Percentiles rank a stretch among this genome's conserved stretches.
Conservation (phyloP, 1,140 invertebrate species). For the Neodiprion fabricii region DNA sequence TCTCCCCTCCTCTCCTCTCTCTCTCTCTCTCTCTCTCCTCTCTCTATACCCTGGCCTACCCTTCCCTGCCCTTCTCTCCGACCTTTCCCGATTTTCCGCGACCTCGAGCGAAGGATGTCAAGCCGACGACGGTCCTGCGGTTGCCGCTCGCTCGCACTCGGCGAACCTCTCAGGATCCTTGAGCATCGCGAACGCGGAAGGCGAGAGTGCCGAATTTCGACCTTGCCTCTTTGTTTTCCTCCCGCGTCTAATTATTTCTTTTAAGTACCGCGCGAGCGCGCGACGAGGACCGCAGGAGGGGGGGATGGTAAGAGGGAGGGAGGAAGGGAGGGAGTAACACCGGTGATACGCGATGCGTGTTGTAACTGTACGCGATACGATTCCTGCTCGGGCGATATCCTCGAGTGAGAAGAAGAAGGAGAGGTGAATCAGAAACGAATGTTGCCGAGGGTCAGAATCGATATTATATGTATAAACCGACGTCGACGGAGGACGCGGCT, state of each 20-base stretch:
- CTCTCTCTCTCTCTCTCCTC: background rate
- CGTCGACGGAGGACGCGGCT: background rate
- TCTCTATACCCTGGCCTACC: conserved; percentile 26
- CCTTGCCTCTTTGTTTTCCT: conserved; percentile 9
- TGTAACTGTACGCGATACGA: background rate
- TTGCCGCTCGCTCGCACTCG: conserved; percentile 11
- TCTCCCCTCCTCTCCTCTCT: background rate
- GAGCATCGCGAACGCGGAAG: conserved; percentile 21
- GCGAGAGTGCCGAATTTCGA: conserved; percentile 23
- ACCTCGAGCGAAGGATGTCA: background rate
- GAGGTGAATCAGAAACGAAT: background rate
- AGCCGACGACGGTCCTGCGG: too few species aligned
- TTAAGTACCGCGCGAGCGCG: conserved; percentile 19
- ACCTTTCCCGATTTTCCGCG: conserved; percentile 13
- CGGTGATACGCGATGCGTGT: background rate
- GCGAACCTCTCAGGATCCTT: conserved; percentile 19
- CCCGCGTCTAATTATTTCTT: conserved; percentile 14
- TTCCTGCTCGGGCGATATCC: background rate
- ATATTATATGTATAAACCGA: conserved; percentile 5
- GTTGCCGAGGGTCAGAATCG: conserved; percentile 12
- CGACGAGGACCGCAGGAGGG: background rate
- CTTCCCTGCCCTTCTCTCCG: conserved; percentile 30
- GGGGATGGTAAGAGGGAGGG: conserved; percentile 8
- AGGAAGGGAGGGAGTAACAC: conserved; percentile 3
- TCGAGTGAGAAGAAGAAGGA: too few species aligned